These are phyloP conservation scores for Xestobium rufovillosum DNA, from an alignment of 2,888 invertebrate species.

Conservation along the genomic window DNA sequence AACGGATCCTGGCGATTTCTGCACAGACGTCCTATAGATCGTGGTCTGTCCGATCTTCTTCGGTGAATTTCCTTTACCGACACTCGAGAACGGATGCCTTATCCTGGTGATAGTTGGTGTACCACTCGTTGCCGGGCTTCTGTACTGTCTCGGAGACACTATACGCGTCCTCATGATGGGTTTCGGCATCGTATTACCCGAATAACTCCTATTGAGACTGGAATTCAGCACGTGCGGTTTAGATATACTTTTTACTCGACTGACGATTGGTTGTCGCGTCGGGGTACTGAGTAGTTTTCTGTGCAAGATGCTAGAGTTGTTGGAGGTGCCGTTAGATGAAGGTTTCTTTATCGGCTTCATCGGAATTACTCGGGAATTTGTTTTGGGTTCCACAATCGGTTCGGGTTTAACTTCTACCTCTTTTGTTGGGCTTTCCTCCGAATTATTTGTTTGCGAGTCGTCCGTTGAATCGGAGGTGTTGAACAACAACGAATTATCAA, in stretches of 20 bases:
- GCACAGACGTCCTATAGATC: slow-evolving; percentile 22
- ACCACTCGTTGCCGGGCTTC: not conserved
- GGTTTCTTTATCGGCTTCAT: not conserved
- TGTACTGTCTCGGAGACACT: not conserved
- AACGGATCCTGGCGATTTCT: not conserved
- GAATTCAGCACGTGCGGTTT: no score
- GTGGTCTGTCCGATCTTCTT: slow-evolving; percentile 32
- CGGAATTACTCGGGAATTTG: not conserved
- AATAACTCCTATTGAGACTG: slow-evolving; percentile 1
- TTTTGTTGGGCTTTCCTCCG: no score
- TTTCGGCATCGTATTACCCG: slow-evolving; percentile 13
- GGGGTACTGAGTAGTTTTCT: slow-evolving; percentile 2
- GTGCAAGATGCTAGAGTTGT: slow-evolving; percentile 1
- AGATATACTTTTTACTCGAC: no score
- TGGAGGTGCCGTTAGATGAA: not conserved
- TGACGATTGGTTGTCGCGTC: no score
- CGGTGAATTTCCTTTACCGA: slow-evolving; percentile 20
- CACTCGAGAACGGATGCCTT: slow-evolving; percentile 3
- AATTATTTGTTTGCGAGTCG: slow-evolving; percentile 2
- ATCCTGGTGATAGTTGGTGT: slow-evolving; percentile 3
- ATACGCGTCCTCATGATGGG: slow-evolving; percentile 12
- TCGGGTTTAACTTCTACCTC: no score
- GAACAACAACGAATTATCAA: slow-evolving; percentile 1
- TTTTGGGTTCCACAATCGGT: no score
- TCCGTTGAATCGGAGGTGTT: not conserved